Evolutionary conservation across 2,888 invertebrate species (phyloP).

Genomic region (Taphrorychus bicolor): DNA sequence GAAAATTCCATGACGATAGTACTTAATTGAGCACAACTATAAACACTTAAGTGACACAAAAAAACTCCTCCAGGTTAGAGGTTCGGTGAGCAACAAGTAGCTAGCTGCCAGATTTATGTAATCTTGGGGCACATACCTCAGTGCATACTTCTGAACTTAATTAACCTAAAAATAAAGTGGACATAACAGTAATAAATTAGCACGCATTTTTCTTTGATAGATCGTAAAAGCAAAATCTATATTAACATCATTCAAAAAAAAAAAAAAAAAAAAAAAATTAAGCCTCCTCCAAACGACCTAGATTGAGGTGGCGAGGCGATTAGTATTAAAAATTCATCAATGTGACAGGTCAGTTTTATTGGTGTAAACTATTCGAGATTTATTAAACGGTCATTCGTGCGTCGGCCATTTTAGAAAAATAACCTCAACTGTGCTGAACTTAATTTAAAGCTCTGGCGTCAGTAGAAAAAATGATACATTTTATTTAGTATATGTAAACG

Average conservation of each 20-base stretch:
- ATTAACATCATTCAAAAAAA: constrained; percentile 2
- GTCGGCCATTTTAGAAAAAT: constrained; percentile 8
- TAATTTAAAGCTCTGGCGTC: constrained; percentile 22
- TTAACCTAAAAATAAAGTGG: background rate
- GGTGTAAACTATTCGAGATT: constrained; percentile 20
- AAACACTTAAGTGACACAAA: no score
- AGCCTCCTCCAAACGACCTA: background rate
- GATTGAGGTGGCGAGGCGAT: constrained; percentile 4
- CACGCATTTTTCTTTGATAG: background rate
- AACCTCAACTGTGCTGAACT: constrained; percentile 5
- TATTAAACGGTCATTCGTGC: constrained; percentile 16
- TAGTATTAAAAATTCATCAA: constrained; percentile 16
- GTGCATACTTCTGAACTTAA: background rate
- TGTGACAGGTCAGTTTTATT: constrained; percentile 12
- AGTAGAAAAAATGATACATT: constrained; percentile 17
- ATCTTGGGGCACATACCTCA: background rate
- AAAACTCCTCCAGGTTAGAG: no score
- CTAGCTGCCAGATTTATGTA: background rate
- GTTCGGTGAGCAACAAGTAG: no score
- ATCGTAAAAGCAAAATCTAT: background rate
- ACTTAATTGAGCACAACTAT: no score
- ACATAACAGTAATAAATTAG: background rate
- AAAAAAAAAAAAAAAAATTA: background rate
- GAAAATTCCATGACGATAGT: no score
- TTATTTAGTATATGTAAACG: constrained; percentile 21